phyloP scores from a whole-genome alignment of 2,888 invertebrate genomes.

The Protonemura montana region DNA sequence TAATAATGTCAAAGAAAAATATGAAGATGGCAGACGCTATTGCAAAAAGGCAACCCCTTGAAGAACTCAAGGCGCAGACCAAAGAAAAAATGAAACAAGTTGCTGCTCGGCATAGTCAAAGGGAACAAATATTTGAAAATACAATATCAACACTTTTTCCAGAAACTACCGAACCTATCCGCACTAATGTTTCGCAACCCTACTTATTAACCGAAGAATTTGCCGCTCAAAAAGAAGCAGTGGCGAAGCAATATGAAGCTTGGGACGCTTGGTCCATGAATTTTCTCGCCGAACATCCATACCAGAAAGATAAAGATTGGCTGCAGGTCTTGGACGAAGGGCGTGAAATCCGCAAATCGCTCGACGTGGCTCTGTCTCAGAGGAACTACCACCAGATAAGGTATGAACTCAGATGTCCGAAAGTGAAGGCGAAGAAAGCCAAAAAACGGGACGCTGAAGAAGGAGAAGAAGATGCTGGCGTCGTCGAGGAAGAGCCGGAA shows the following conservation, averaged over 20 bases:
- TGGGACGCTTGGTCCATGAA: background rate
- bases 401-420: background rate
- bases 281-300: background rate
- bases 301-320: background rate
- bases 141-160: background rate
- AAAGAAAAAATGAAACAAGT: background rate
- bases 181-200: background rate
- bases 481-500: background rate
- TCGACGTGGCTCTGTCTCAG: background rate
- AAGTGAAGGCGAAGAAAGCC: background rate
- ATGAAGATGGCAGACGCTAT: slow-evolving; percentile 9
- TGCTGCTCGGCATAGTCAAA: background rate
- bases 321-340: slow-evolving; percentile 18
- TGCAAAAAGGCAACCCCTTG: background rate
- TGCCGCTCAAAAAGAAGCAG: background rate
- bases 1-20: background rate
- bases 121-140: background rate
- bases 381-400: background rate
- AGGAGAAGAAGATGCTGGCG: background rate
- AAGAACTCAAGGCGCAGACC: background rate
- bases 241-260: background rate
- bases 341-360: background rate
- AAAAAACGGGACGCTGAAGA: background rate
- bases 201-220: background rate
- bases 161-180: background rate